These are phyloP conservation scores for Crotophaga sulcirostris DNA, from an alignment of 2,113 vertebrate species.

Conservation along the genomic window DNA sequence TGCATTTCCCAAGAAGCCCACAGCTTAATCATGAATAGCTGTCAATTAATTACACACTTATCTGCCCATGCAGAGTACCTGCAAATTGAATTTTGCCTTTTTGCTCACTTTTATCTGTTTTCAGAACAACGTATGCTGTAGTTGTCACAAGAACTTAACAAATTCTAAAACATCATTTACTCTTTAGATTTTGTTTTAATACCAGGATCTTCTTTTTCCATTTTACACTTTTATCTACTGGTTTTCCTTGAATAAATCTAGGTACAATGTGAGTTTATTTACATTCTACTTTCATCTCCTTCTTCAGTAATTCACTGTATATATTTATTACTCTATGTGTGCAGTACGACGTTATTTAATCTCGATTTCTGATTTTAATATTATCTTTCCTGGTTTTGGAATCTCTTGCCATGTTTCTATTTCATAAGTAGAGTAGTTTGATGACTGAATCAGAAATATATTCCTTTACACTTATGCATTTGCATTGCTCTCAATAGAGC, in stretches of 20 bases:
- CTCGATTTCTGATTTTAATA: not conserved
- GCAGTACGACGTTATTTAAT: not conserved
- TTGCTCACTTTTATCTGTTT: not conserved
- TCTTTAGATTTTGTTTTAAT: not conserved
- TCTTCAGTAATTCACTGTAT: not conserved
- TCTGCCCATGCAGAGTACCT: not conserved
- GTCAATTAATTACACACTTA: not conserved
- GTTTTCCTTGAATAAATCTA: not conserved
- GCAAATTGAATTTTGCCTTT: not conserved
- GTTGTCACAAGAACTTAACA: not conserved
- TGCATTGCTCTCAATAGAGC: not conserved
- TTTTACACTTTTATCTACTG: not conserved
- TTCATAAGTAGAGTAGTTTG: not conserved
- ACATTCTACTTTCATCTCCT: not conserved
- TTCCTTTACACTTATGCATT: not conserved
- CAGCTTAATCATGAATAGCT: not conserved
- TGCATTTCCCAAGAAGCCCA: not conserved
- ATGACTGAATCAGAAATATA: not conserved
- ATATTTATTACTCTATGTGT: not conserved
- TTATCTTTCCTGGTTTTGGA: not conserved
- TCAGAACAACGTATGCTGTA: not conserved
- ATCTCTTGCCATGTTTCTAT: not conserved
- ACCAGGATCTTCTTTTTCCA: not conserved
- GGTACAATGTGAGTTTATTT: not conserved
- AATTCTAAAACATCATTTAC: not conserved